Percentiles rank a stretch among this genome's conserved stretches.
These are phyloP conservation scores for Tautogolabrus adspersus DNA, from an alignment of 2,113 vertebrate genomes.

Conservation along the genomic window DNA sequence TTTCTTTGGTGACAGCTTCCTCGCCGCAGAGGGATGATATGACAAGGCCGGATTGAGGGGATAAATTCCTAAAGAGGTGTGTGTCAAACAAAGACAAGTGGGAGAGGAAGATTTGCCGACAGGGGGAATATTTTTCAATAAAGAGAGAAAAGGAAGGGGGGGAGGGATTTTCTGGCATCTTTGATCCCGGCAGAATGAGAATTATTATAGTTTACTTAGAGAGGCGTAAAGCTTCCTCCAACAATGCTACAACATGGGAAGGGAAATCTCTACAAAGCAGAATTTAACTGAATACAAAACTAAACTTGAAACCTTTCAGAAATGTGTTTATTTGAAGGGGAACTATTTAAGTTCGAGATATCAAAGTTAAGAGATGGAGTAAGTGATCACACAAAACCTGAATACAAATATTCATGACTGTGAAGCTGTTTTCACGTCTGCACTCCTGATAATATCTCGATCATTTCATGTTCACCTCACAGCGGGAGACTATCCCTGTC, in stretches of 20 bases:
- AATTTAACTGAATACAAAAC: not conserved
- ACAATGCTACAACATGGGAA: constrained; percentile 16
- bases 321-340: not conserved
- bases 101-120: constrained; percentile 34
- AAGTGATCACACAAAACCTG: too few species aligned
- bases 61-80: constrained; percentile 54
- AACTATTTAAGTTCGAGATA: not conserved
- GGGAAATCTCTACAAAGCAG: not conserved
- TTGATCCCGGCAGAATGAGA: constrained; percentile 34
- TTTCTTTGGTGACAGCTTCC: constrained; percentile 25
- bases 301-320: not conserved
- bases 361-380: not conserved
- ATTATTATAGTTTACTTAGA: constrained; percentile 15
- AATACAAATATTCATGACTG: too few species aligned
- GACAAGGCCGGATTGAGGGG: constrained; percentile 40
- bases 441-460: too few species aligned
- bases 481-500: too few species aligned
- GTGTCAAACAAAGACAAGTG: constrained; percentile 48
- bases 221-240: constrained; percentile 4
- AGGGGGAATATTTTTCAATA: constrained; percentile 34
- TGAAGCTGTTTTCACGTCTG: too few species aligned
- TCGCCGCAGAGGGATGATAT: constrained; percentile 20
- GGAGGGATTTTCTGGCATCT: constrained; percentile 19
- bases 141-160: not conserved
- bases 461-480: too few species aligned